Conservation (phyloP, 2,888 invertebrate species). For the Hirtodrosophila alboralis region DNA sequence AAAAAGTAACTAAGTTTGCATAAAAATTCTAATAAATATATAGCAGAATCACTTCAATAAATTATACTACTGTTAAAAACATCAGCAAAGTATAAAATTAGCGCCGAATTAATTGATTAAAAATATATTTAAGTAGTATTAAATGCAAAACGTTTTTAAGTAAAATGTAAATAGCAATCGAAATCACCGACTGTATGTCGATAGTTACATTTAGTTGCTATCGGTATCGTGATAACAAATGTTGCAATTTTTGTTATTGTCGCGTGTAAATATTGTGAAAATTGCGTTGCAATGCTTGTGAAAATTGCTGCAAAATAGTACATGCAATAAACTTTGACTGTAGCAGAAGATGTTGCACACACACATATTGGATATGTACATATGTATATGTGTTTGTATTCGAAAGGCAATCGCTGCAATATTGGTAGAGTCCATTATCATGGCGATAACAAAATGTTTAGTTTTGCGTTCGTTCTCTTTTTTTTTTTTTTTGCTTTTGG, state of each 20-base stretch:
- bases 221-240: too few relatives aligned
- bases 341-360: slow-evolving; percentile 11
- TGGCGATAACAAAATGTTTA: slow-evolving; percentile 76
- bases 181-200: too few relatives aligned
- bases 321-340: slow-evolving; percentile 53
- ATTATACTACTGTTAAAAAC: too few relatives aligned
- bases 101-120: too few relatives aligned
- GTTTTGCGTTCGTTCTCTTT: slow-evolving; percentile 59
- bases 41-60: too few relatives aligned
- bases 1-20: too few relatives aligned
- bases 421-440: slow-evolving; percentile 69
- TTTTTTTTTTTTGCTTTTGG: slow-evolving; percentile 55
- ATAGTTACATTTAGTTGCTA: background rate
- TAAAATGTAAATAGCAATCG: too few relatives aligned
- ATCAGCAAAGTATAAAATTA: too few relatives aligned
- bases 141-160: too few relatives aligned
- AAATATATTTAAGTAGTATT: too few relatives aligned
- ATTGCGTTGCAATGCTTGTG: slow-evolving; percentile 33
- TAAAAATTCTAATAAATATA: too few relatives aligned
- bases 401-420: slow-evolving; percentile 47
- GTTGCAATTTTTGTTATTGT: slow-evolving; percentile 1
- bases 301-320: slow-evolving; percentile 50
- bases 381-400: slow-evolving; percentile 13
- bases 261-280: slow-evolving; percentile 31
- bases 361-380: too few relatives aligned